phyloP scores from a whole-genome alignment of 2,113 vertebrate species.

The Actinemys pallida region DNA sequence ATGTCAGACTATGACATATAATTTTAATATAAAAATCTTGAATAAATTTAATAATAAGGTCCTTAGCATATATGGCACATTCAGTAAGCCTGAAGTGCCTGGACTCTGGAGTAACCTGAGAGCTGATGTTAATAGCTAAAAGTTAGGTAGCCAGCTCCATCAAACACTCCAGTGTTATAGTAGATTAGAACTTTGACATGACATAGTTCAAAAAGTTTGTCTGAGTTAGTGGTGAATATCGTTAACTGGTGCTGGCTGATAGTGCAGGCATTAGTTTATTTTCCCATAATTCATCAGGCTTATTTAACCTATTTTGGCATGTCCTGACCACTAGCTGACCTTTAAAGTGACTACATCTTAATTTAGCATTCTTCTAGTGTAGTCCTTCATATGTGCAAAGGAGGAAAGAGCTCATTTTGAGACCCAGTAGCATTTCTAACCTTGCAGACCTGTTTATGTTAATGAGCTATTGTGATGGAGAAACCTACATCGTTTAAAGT shows the following conservation, averaged over 20 bases:
- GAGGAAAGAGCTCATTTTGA: neutral
- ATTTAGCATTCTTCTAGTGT: neutral
- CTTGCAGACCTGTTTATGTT: neutral
- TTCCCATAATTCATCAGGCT: neutral
- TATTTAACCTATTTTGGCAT: too few relatives aligned
- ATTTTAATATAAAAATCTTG: neutral
- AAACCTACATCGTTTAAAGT: neutral
- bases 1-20: neutral
- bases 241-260: neutral
- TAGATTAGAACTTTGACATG: neutral
- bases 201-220: neutral
- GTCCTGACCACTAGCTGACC: rapidly evolving
- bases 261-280: neutral
- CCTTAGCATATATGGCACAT: neutral
- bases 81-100: neutral
- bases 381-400: rapidly evolving
- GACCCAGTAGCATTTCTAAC: rapidly evolving
- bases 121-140: neutral
- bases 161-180: neutral
- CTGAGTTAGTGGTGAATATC: neutral
- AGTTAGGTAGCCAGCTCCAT: neutral
- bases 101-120: neutral
- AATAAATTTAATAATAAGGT: neutral
- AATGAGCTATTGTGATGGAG: neutral
- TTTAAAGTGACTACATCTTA: rapidly evolving